Base-by-base conservation (phyloP, 2,888 invertebrate species). In the Drosophila incognita region DNA sequence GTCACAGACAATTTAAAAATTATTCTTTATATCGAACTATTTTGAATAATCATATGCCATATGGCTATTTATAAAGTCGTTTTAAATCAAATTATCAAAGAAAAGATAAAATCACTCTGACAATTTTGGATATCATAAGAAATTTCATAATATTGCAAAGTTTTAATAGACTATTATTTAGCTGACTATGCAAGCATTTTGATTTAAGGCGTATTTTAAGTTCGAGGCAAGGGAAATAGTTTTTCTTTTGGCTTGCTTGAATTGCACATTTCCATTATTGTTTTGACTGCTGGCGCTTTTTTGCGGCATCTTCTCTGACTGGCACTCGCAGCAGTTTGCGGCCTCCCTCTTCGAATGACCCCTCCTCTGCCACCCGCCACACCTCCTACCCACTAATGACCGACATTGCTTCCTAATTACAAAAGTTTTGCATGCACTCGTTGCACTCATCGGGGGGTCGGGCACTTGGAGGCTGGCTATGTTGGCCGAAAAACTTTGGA, bases 341-440 rank as follows among this genome's bases (percentile, higher is more conserved):
- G 6, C 15, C 42, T 8, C 46, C 7, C 27, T 31, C 46, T 21
- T 18, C 21, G 27, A 27, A 46, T 29, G 27, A 13, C 58, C 15
- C 18, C 36, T 10, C 4, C 40, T 3, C 35, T 21, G 29, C 35
- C 8, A 7, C 46, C 40, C 46, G 2, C 27, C 40, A 36, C 62
- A 48, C 42, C 54, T 51, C 53, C 69, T 35, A 24, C 67, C 69
- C 80, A 87, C 90, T 90, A 90, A 90, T 91, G 91, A 90, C 90
- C 90, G 81, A 82, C 89, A 82, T 87, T 86, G 81, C 81, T 89
- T 87, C 85, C 90, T 90, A 90, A 91, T 91, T 91, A 90, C 87
- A 82, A 85, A 89, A 91, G 84, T 91, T 91, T 89, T 78, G 68
- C 88, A 86, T 88, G 88, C 88, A 82, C 74, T 83, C 72, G 81